These are phyloP conservation scores for Criorhina ranunculi DNA, from an alignment of 2,888 invertebrate genomes.

Conservation along the genomic window DNA sequence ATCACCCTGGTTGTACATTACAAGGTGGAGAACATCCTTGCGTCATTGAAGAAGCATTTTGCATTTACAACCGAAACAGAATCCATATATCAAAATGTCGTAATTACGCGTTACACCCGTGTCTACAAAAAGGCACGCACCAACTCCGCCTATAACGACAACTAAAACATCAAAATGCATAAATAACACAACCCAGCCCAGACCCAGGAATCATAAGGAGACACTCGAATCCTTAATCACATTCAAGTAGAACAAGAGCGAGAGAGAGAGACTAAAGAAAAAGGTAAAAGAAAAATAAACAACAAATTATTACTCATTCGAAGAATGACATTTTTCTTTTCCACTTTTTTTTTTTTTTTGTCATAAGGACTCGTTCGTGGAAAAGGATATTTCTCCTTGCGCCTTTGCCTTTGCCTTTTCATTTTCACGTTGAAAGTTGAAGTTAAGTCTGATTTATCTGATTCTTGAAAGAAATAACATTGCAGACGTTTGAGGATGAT, in stretches of 20 bases:
- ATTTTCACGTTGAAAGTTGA: background rate
- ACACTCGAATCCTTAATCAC: slow-evolving; percentile 61
- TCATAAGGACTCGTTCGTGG: slow-evolving; percentile 15
- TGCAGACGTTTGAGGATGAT: slow-evolving; percentile 16
- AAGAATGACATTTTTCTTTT: slow-evolving; percentile 40
- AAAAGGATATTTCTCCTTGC: slow-evolving; percentile 40
- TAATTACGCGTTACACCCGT: slow-evolving; percentile 30
- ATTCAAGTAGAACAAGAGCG: slow-evolving; percentile 10
- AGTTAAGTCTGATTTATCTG: slow-evolving; percentile 51
- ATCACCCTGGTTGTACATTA: background rate
- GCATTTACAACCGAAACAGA: slow-evolving; percentile 49
- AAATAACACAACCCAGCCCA: slow-evolving; percentile 6
- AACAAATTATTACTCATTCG: slow-evolving; percentile 28
- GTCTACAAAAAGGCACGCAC: slow-evolving; percentile 2
- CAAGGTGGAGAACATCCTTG: background rate
- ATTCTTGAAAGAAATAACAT: slow-evolving; percentile 19
- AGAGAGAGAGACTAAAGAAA: background rate
- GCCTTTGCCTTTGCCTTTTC: background rate
- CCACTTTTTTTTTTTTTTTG: slow-evolving; percentile 4
- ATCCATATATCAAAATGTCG: slow-evolving; percentile 63
- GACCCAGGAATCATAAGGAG: slow-evolving; percentile 9
- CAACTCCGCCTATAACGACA: background rate
- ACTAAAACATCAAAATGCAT: background rate
- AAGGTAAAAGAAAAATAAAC: background rate
- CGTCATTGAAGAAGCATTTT: slow-evolving; percentile 35